Base-by-base conservation (phyloP, 1,140 invertebrate species). In the Mylabris phalerata region DNA sequence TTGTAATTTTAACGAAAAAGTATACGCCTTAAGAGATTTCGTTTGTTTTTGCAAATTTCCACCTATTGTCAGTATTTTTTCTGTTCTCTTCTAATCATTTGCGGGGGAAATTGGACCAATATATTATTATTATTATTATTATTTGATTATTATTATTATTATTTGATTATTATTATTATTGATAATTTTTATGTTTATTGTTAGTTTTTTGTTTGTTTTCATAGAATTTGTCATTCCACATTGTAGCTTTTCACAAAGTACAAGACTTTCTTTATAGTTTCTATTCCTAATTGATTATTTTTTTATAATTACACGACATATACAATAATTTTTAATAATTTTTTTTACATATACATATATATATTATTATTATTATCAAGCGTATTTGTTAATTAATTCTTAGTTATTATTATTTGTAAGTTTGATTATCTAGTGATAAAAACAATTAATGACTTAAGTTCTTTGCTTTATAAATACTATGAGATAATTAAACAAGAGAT, bases 341-440 rank as follows among this genome's bases (percentile, higher is more conserved):
- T 42, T 66, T 67, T 65, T 64, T 66, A 59, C 67, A 49, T 68
- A 67, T 70, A 19, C 19, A 19, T 19, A 19, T 19, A 19, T 19
- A 19, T 19, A 19, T 19, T 19, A 19, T 19, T 19, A 66, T 44
- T 59, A 54, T 59, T 55, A 69, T 68, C 61, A 71, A 55, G 69
- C 67, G 68, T 71, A 72, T 71, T 72, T 72, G 71, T 72, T 72
- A 72, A 72, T 64, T 72, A 72, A 66, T 72, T 71, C 61, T 70
- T 71, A 72, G 64, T 72, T 70, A 46, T 62, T 49, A 32, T 7
- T 50, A 45, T 46, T 54, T 60, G 48, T 55, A 43, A 39, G 26
- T 7, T 47, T 25, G 4, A 32, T 62, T 61, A 65, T 59, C 43
- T 62, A 64, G 63, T 58, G 61, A 58, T 68, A 58, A 11, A 42